Evolutionary conservation across 1,140 invertebrate genomes (phyloP), one percentile per base, ranked within the genome.

Genomic region (Papilio machaon): DNA sequence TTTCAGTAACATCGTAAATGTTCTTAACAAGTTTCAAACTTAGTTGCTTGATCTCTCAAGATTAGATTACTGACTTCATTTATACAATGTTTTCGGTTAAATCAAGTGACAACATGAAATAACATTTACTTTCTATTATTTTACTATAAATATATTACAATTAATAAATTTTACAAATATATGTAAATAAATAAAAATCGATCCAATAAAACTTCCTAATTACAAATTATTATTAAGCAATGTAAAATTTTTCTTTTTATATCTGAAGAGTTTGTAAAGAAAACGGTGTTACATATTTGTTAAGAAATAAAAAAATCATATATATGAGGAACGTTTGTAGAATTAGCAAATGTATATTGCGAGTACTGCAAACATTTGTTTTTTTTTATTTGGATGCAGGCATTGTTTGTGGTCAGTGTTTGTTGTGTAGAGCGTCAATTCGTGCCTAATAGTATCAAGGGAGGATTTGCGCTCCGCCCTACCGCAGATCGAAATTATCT

Each of bases 51-150:
- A 70, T 35, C 64, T 70, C 30, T 67, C 10, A 35, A 70, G 64
- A 70, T 70, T 70, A 8, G 64, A 70, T 70, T 70, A 70, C 64
- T 70, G 64, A 70, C 64, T 70, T 70, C 35, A 70, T 70, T 70
- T 35, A 1, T 15, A 70, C 13, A 70, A 70, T 15, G 64, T 35
- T 70, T 70, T 35, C 64, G 3, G 5, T 70, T 38, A 70, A 70
- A 38, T 70, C 11, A 70, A 15, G 64, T 19, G 2, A 60, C 35
- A 11, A 15, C 30, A 17, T 70, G 6, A 58, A 19, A 9, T 6
- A 19, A 58, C 5, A 58, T 58, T 58, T 9, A 19, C 1, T 9
- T 49, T 0, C 47, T 6, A 13, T 11, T 49, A 4, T 43, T 43
- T 43, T 43, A 43, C 7, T 43, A 43, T 43, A 43, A 43, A 43